Evolutionary conservation across 1,140 invertebrate species (phyloP).

Genomic region (Hesperophylax magnus): DNA sequence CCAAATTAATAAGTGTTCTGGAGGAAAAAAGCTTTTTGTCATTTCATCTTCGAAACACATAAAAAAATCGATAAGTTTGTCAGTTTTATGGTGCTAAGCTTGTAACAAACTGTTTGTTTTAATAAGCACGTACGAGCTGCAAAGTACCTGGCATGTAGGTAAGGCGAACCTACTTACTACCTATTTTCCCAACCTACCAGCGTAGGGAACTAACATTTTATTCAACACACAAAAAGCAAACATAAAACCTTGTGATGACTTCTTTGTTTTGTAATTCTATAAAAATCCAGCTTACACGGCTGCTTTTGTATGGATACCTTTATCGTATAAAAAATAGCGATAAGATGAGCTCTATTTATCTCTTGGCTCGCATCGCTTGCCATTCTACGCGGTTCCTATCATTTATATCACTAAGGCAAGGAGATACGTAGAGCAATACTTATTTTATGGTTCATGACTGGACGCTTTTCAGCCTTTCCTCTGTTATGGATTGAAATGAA

Average conservation of each 20-base stretch:
- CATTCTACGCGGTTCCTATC: constrained; percentile 40
- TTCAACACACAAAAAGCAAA: too few species aligned
- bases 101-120: too few species aligned
- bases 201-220: too few species aligned
- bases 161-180: too few species aligned
- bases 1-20: too few species aligned
- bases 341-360: constrained; percentile 23
- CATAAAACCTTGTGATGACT: background rate
- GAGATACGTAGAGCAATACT: constrained; percentile 23
- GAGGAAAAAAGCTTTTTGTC: too few species aligned
- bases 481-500: constrained; percentile 51
- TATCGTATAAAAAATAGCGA: constrained; percentile 19
- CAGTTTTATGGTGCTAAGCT: too few species aligned
- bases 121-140: too few species aligned
- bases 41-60: too few species aligned
- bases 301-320: background rate
- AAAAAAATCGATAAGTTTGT: too few species aligned
- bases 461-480: constrained; percentile 42
- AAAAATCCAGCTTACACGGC: background rate
- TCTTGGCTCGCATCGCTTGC: constrained; percentile 39
- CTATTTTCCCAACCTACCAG: too few species aligned
- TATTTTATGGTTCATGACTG: constrained; percentile 47
- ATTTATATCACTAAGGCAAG: constrained; percentile 44
- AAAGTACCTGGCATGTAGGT: too few species aligned
- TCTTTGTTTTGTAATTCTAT: background rate